Evolutionary conservation across 2,113 vertebrate genomes (phyloP).

Genomic region (Cyanoderma ruficeps): DNA sequence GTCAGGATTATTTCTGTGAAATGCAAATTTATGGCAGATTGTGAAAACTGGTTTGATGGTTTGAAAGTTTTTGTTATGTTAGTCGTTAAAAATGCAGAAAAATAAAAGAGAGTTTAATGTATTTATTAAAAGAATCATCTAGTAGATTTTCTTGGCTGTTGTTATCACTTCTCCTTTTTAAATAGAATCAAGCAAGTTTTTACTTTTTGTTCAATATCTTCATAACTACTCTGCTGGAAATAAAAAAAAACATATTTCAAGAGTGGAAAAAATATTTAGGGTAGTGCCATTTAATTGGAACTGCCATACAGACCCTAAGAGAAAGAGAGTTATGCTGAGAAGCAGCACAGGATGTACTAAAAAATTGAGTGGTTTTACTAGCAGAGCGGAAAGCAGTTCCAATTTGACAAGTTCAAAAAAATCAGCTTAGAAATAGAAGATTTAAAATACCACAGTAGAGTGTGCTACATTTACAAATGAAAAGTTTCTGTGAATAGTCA

Average conservation of each 20-base stretch:
- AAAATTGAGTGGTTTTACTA: conserved; percentile 10
- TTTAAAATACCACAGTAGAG: conserved; percentile 5
- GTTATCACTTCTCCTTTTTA: neutral
- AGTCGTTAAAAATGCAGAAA: conserved; percentile 64
- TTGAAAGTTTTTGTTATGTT: conserved; percentile 74
- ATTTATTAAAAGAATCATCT: conserved; percentile 75
- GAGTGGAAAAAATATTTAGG: neutral
- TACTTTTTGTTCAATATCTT: conserved; percentile 1
- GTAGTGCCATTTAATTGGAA: neutral
- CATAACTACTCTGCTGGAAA: neutral
- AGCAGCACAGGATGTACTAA: neutral
- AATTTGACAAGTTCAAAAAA: conserved; percentile 12
- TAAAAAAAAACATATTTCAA: neutral
- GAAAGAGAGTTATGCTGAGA: neutral
- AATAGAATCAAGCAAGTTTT: neutral
- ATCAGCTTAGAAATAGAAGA: conserved; percentile 34
- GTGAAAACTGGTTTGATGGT: conserved; percentile 73
- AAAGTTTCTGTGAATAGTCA: conserved; percentile 21
- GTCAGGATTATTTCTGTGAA: conserved; percentile 76
- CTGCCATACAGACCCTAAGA: neutral
- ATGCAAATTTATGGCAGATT: conserved; percentile 71
- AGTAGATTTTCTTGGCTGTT: conserved; percentile 55
- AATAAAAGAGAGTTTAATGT: conserved; percentile 74
- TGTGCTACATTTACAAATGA: neutral
- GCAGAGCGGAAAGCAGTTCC: neutral